These are phyloP conservation scores for Penaeus vannamei DNA, from an alignment of 1,140 invertebrate genomes.

Conservation along the genomic window DNA sequence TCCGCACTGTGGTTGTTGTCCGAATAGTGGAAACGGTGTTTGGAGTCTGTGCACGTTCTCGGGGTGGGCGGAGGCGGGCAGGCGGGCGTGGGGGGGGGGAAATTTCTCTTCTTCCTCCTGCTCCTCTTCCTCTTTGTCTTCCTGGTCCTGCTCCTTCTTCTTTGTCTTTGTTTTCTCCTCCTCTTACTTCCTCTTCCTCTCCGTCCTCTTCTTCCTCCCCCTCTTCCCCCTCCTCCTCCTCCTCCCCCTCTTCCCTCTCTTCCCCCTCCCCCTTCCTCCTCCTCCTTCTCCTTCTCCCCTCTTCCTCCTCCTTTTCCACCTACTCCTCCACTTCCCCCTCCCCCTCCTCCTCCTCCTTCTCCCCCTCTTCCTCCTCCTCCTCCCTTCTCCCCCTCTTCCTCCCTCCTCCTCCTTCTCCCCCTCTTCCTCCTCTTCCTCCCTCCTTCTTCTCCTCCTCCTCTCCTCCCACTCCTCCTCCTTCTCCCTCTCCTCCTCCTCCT, in stretches of 20 bases:
- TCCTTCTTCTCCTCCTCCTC: no score
- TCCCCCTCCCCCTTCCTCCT: background rate
- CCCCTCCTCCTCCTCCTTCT: background rate
- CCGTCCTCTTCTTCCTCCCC: no score
- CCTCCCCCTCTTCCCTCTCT: background rate
- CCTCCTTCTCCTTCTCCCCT: background rate
- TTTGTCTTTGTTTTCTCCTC: no score
- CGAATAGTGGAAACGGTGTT: no score
- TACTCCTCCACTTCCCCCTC: background rate
- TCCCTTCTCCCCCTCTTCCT: slow-evolving; percentile 9
- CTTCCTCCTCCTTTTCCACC: no score
- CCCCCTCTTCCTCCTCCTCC: slow-evolving; percentile 9
- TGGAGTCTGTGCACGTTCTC: no score
- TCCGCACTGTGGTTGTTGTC: no score
- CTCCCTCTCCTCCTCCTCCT: slow-evolving; percentile 9
- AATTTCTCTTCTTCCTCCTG: slow-evolving; percentile 10
- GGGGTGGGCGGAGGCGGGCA: no score
- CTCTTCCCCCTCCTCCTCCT: no score
- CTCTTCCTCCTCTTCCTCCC: slow-evolving; percentile 9
- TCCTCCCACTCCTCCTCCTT: background rate
- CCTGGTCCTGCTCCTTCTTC: background rate
- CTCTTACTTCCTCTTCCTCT: no score
- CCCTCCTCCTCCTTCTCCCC: no score
- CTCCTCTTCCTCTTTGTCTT: background rate
- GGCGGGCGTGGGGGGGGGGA: no score